Percentiles rank a stretch among this genome's conserved stretches.
Evolutionary conservation across 2,797 vertebrate genomes (phyloP).

Genomic region (Hippocampus kuda): DNA sequence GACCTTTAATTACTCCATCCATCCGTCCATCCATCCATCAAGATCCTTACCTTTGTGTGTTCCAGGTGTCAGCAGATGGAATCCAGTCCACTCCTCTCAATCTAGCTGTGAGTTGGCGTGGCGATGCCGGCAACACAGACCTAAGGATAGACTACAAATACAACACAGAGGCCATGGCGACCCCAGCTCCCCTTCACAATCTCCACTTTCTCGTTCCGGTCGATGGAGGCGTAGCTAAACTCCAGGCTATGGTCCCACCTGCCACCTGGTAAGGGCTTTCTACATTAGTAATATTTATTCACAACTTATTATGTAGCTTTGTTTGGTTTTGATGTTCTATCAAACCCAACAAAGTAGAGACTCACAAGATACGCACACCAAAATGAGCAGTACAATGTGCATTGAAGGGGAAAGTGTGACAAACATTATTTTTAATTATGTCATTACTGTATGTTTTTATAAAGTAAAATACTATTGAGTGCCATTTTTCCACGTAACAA

Average conservation of each 20-base stretch:
- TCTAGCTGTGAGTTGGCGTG: constrained; percentile 91
- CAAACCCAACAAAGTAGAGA: too few species aligned
- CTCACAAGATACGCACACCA: too few species aligned
- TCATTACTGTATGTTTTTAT: too few species aligned
- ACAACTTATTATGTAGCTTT: not conserved
- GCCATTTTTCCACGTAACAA: too few species aligned
- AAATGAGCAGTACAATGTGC: too few species aligned
- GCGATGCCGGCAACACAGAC: constrained; percentile 82
- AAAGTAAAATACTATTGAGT: too few species aligned
- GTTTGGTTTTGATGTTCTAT: too few species aligned
- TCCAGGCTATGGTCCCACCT: constrained; percentile 89
- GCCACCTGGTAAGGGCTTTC: constrained; percentile 78
- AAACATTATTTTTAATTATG: too few species aligned
- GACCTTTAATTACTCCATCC: too few species aligned
- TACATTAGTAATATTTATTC: not conserved
- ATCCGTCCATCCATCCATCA: not conserved
- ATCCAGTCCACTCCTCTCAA: constrained; percentile 96
- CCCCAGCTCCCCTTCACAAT: constrained; percentile 84
- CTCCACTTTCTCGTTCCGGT: constrained; percentile 88
- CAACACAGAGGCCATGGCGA: constrained; percentile 84
- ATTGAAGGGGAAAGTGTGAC: too few species aligned
- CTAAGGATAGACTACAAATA: constrained; percentile 98
- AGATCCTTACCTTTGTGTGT: constrained; percentile 24
- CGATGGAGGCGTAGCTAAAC: constrained; percentile 81
- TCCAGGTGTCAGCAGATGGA: constrained; percentile 84